Base-by-base conservation (phyloP, 53 echinoderm and acorn worm species). In the Echinometra lucunter region DNA sequence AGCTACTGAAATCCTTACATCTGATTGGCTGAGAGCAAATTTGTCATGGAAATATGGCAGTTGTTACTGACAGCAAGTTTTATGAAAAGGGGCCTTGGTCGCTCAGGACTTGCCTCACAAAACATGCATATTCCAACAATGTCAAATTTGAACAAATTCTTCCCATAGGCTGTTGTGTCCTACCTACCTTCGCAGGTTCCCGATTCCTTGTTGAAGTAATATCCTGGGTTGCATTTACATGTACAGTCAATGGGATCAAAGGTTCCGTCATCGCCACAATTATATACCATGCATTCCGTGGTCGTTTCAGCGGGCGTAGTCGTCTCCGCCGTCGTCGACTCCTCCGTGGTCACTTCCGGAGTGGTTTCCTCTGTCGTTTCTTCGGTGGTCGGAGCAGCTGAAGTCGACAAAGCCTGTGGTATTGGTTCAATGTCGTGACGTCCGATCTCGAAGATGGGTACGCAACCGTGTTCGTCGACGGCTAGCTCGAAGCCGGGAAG, bases 401-500 rank as follows among this genome's bases (percentile, higher is more conserved):
- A 23, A 6, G 93, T 81, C 21, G 93, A 21, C 82, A 82, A 27
- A 53, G 74, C 23, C 56, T 23, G 25, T 49, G 0, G 2, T 28
- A 49, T 67, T 10, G 30, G 44, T 6, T 1, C 23, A 53, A 2
- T 4, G 57, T 80, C 93, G 92, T 92, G 92, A 13, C 93, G 93
- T 13, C 93, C 93, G 93, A 93, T 78, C 81, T 17, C 6, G 58
- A 80, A 93, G 81, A 58, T 56, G 19, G 93, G 93, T 38, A 12
- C 11, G 27, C 93, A 93, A 32, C 80, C 37, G 57, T 81, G 32
- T 1, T 40, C 53, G 30, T 93, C 81, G 92, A 34, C 49, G 19
- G 37, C 80, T 8, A 93, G 93, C 38, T 81, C 93, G 81, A 93
- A 93, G 34, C 93, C 93, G 38, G 37, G 37, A 42, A 81, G n/a